A percentile compares a stretch with the other conserved stretches of the same genome.
These are phyloP conservation scores for Drosophila pandora DNA, from an alignment of 1,140 invertebrate genomes.

Conservation along the genomic window DNA sequence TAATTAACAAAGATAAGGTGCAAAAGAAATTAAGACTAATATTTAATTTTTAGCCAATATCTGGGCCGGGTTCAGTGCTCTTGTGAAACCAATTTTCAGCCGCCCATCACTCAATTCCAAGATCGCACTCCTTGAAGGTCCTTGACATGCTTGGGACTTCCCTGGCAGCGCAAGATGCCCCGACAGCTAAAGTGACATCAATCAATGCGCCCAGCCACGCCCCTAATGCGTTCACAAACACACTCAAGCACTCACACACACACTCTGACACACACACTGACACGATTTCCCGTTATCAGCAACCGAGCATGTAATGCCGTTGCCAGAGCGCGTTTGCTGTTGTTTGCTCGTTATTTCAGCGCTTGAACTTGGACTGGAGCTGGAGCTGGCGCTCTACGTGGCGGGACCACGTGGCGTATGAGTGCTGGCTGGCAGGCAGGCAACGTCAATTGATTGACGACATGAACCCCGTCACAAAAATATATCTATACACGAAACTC, in stretches of 20 bases:
- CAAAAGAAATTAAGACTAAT: neutral
- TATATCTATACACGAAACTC: slow-evolving; percentile 1
- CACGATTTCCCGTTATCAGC: slow-evolving; percentile 58
- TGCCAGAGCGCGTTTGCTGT: slow-evolving; percentile 34
- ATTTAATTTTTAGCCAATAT: neutral
- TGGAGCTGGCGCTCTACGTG: neutral
- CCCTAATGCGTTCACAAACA: slow-evolving; percentile 50
- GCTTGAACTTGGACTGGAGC: slow-evolving; percentile 24
- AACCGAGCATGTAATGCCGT: slow-evolving; percentile 54
- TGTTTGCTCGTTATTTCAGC: slow-evolving; percentile 62
- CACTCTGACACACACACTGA: neutral
- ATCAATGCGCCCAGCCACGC: slow-evolving; percentile 62
- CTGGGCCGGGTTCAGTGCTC: neutral
- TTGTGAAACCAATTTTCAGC: neutral
- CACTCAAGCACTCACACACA: slow-evolving; percentile 18
- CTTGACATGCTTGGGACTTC: slow-evolving; percentile 1
- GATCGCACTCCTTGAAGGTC: slow-evolving; percentile 17
- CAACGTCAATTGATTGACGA: slow-evolving; percentile 75
- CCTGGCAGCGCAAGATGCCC: slow-evolving; percentile 23
- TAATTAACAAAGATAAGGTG: slow-evolving; percentile 1
- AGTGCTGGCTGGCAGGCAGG: slow-evolving; percentile 50
- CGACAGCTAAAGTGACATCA: slow-evolving; percentile 74
- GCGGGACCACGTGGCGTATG: slow-evolving; percentile 72
- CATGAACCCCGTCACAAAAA: slow-evolving; percentile 33
- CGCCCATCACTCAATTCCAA: slow-evolving; percentile 23